Conservation (phyloP, 37 sponge, comb jelly and placozoan species). For the Halichondria panicea region DNA sequence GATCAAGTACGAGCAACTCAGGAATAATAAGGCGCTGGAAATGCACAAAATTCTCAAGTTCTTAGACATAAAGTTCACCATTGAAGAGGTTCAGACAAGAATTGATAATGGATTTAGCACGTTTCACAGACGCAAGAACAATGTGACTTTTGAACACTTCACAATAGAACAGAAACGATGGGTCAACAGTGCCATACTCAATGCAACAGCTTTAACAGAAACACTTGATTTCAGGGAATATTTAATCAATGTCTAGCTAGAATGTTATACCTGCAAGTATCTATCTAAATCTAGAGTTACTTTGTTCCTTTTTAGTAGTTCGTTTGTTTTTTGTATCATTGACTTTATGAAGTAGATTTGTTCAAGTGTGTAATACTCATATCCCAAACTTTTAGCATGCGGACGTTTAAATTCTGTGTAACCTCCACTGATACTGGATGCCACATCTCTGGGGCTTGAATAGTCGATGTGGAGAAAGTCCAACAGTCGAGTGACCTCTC, state of each 20-base stretch:
- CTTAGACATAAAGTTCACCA: conserved; percentile 27
- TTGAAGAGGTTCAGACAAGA: conserved; percentile 13
- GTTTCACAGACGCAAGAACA: conserved; percentile 7
- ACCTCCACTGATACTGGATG: neutral
- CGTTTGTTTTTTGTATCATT: neutral
- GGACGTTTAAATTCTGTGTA: neutral
- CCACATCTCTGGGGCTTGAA: neutral
- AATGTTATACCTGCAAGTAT: neutral
- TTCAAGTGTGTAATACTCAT: conserved; percentile 6
- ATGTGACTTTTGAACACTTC: conserved; percentile 27
- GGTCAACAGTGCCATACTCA: neutral
- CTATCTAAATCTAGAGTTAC: neutral
- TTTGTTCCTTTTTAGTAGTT: neutral
- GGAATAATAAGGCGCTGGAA: conserved; percentile 3
- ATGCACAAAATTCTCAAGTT: conserved; percentile 50
- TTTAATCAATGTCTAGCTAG: conserved; percentile 5
- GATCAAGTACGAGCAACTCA: conserved; percentile 51
- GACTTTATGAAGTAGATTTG: neutral
- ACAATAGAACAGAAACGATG: conserved; percentile 9
- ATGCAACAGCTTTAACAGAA: neutral
- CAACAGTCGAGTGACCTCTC: conserved; percentile 12
- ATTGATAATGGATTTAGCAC: conserved; percentile 3
- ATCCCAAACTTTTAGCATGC: neutral
- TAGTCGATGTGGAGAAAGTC: conserved; percentile 20
- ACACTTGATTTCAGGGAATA: neutral